Conservation (phyloP, 2,888 invertebrate species). For the Tenodera sinensis region DNA sequence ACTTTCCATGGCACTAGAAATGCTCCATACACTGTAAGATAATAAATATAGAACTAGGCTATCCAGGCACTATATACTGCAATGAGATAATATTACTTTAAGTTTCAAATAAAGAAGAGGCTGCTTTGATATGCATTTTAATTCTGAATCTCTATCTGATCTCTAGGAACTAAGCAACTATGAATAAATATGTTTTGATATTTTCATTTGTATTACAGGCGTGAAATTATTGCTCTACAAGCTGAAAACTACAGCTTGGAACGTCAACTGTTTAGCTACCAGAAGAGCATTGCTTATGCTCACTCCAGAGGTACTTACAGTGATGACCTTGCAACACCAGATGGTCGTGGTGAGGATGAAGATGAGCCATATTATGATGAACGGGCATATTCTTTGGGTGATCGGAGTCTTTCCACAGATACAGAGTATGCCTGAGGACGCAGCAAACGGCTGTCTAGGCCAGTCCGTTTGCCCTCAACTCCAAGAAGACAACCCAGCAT, state of each 20-base stretch:
- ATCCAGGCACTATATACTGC: too few species aligned
- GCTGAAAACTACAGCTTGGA: slow-evolving; percentile 82
- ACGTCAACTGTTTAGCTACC: slow-evolving; percentile 77
- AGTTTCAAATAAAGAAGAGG: not conserved
- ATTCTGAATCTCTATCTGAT: not conserved
- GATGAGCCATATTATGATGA: slow-evolving; percentile 38
- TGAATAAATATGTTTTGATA: not conserved
- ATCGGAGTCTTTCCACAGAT: slow-evolving; percentile 62
- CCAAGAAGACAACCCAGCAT: slow-evolving; percentile 9
- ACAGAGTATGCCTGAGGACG: slow-evolving; percentile 66
- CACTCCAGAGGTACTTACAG: slow-evolving; percentile 58
- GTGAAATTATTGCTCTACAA: slow-evolving; percentile 73
- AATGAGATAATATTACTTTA: too few species aligned
- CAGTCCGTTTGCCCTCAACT: not conserved
- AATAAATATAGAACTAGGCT: too few species aligned
- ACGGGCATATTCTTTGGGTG: slow-evolving; percentile 49
- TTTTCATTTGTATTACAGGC: slow-evolving; percentile 51
- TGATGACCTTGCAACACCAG: slow-evolving; percentile 43
- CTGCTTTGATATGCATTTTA: not conserved
- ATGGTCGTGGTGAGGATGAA: slow-evolving; percentile 41
- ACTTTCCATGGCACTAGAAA: too few species aligned
- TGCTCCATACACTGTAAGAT: too few species aligned
- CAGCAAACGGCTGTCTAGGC: slow-evolving; percentile 12
- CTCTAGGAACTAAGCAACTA: not conserved
- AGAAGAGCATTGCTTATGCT: slow-evolving; percentile 71